A percentile compares a stretch with the other conserved stretches of the same genome.
Evolutionary conservation across 1,140 invertebrate genomes (phyloP).

Genomic region (Heliconius melpomene): DNA sequence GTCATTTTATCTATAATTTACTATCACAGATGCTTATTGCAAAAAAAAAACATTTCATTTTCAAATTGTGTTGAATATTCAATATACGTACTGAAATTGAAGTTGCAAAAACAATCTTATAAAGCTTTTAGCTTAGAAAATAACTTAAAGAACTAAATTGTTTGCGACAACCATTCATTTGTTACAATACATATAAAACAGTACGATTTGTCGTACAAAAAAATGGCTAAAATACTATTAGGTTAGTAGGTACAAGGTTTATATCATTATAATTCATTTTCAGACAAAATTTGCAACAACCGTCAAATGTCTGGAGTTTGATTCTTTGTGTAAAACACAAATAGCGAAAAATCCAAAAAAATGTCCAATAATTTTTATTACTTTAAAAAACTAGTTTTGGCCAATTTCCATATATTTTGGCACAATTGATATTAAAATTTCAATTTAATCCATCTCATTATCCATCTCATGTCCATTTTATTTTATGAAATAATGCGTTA

Average conservation of each 20-base stretch:
- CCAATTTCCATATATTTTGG: conserved; percentile 4
- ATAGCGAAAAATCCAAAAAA: background rate
- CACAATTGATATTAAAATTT: background rate
- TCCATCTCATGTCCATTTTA: background rate
- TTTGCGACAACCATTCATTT: conserved; percentile 27
- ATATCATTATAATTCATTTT: conserved; percentile 1
- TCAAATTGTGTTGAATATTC: conserved; percentile 21
- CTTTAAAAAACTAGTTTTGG: background rate
- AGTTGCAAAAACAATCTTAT: conserved; percentile 40
- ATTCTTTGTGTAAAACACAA: background rate
- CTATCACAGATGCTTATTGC: conserved; percentile 64
- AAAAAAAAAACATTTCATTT: conserved; percentile 39
- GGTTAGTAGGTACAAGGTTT: conserved; percentile 35
- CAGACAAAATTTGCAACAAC: conserved; percentile 15
- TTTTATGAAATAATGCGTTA: background rate
- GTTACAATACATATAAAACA: conserved; percentile 11
- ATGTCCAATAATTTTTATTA: too few species aligned
- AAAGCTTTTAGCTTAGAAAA: conserved; percentile 50
- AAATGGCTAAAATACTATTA: conserved; percentile 27
- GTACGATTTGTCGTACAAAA: conserved; percentile 15
- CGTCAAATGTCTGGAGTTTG: background rate
- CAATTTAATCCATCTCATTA: too few species aligned
- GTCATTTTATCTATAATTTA: conserved; percentile 51
- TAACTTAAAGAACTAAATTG: conserved; percentile 49
- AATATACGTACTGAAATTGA: conserved; percentile 6